Evolutionary conservation across 2,888 invertebrate species (phyloP), one percentile per base, ranked within the genome.

Genomic region (Axea sp.): DNA sequence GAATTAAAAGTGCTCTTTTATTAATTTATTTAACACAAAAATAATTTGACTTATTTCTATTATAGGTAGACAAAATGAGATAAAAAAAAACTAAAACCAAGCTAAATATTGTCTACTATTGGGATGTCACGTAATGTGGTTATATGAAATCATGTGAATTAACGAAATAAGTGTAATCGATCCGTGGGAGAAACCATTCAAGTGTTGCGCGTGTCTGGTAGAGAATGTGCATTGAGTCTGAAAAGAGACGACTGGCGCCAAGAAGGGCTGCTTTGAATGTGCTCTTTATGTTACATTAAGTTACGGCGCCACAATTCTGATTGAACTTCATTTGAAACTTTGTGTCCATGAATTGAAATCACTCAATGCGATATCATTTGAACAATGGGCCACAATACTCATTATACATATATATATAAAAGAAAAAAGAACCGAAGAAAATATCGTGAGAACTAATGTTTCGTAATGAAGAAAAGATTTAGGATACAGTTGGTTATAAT

Each of bases 171-270:
- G 68, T 51, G 28, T 59, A 59, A 68, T 68, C 43, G 59, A 51
- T 45, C 26, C 49, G 41, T 43, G 68, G 26, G 49, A 43, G 41
- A 28, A 65, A 30, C 30, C 30, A 45, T 53, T 47, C 39, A 19
- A 24, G 31, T 31, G 17, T 64, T 57, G 73, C 69, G 76, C 75
- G 79, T 75, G 76, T 74, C 77, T 77, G 80, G 78, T 82, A 83
- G 83, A 83, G 82, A 81, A 83, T 80, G 78, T 51, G 72, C 75
- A 77, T 77, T 76, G 77, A 77, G 76, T 78, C 71, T 74, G 76
- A 79, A 80, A 80, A 80, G 77, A 77, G 75, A 67, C 76, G 82
- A 73, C 78, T 83, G 83, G 83, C 81, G 83, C 83, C 83, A 80
- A 77, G 75, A 77, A 77, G 76, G 78, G 80, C 82, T 80, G 80